Percentiles rank a stretch among this genome's conserved stretches.
phyloP scores from a whole-genome alignment of 2,888 invertebrate species.

The Pandemis cinnamomeana region DNA sequence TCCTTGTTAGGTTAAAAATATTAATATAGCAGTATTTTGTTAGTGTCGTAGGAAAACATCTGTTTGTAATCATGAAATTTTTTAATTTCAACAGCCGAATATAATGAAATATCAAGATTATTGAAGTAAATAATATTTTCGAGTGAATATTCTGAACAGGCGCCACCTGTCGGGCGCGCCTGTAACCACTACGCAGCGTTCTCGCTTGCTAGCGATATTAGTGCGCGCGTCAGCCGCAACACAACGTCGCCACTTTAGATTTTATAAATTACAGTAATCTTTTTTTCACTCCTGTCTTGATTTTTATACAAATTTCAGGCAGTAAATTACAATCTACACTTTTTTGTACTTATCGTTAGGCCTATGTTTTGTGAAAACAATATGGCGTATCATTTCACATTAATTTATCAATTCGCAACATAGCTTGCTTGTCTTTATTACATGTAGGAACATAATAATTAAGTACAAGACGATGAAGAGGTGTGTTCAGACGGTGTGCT shows the following conservation, averaged over 20 bases:
- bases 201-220: not conserved
- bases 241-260: not conserved
- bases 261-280: not conserved
- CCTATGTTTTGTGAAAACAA: slow-evolving; percentile 14
- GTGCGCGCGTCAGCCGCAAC: not conserved
- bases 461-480: not conserved
- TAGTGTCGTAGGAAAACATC: not conserved
- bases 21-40: not conserved
- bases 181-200: not conserved
- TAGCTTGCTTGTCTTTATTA: slow-evolving; percentile 5
- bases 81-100: no score
- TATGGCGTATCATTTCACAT: not conserved
- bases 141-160: not conserved
- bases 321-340: slow-evolving; percentile 7
- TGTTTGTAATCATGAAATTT: not conserved
- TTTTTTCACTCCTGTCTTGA: not conserved
- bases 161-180: not conserved
- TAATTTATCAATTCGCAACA: not conserved
- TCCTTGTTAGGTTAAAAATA: not conserved
- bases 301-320: not conserved
- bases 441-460: slow-evolving; percentile 5
- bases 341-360: slow-evolving; percentile 33
- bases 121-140: not conserved
- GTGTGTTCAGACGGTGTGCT: not conserved
- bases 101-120: no score